A percentile compares a stretch with the other conserved stretches of the same genome.
Evolutionary conservation across 1,140 invertebrate genomes (phyloP).

Genomic region (Ceratina japonica): DNA sequence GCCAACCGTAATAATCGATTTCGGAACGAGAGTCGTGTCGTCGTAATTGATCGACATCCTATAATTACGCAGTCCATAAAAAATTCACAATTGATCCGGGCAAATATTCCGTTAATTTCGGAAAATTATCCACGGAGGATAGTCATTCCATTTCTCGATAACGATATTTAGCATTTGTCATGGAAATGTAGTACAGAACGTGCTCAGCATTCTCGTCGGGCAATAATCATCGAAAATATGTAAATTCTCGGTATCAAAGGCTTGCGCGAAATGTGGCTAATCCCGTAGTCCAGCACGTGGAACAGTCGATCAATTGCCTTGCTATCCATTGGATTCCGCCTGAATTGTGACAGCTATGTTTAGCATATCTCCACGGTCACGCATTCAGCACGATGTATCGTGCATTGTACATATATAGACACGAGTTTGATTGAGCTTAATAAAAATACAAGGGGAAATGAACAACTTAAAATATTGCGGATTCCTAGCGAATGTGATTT

Average conservation of each 20-base stretch:
- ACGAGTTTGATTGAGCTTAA: background rate
- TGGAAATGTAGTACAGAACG: too few species aligned
- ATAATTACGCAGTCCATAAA: background rate
- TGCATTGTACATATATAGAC: background rate
- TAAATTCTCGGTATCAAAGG: conserved; percentile 26
- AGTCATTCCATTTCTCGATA: background rate
- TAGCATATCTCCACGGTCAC: conserved; percentile 11
- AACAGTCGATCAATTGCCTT: conserved; percentile 32
- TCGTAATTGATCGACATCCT: conserved; percentile 16
- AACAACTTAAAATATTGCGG: background rate
- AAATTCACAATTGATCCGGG: conserved; percentile 1
- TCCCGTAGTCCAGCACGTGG: conserved; percentile 1
- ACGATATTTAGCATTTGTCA: background rate
- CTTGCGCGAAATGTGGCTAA: conserved; percentile 14
- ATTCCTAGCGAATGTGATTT: conserved; percentile 10
- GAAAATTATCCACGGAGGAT: background rate
- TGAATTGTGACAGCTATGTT: conserved; percentile 34
- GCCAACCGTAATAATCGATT: conserved; percentile 6
- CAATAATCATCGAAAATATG: conserved; percentile 22
- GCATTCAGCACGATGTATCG: background rate
- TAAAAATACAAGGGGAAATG: background rate
- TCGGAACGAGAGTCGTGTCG: conserved; percentile 22
- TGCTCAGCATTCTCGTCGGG: background rate
- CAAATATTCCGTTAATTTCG: background rate
- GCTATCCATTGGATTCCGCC: conserved; percentile 8